phyloP scores from a whole-genome alignment of 2,888 invertebrate genomes.

The Sinopyrophorus schimmeli region DNA sequence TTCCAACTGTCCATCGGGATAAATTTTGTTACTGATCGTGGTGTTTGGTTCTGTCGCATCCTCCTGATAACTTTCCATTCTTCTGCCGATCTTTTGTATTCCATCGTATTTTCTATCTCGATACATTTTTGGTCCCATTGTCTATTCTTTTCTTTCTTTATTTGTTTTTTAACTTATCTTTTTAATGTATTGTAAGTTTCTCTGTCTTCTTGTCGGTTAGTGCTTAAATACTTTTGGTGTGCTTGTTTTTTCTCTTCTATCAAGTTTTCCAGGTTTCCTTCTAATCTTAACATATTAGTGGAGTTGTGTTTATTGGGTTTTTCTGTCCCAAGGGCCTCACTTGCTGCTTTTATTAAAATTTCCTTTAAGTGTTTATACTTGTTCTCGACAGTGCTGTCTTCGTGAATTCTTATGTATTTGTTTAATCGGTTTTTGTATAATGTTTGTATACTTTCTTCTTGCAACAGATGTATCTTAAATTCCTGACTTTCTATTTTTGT shows the following conservation, averaged over 20 bases:
- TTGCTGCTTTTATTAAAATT: not conserved
- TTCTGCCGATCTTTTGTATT: not conserved
- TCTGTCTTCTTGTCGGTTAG: too few relatives aligned
- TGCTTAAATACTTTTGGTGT: too few relatives aligned
- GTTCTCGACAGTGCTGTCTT: not conserved
- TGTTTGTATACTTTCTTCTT: too few relatives aligned
- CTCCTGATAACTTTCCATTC: not conserved
- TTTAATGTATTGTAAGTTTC: too few relatives aligned
- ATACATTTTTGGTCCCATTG: not conserved
- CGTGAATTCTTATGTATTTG: not conserved
- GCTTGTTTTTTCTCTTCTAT: not conserved
- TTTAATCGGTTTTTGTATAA: not conserved
- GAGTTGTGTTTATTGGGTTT: not conserved
- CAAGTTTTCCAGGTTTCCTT: slow-evolving; percentile 1
- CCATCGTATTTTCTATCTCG: not conserved
- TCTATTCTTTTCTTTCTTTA: not conserved
- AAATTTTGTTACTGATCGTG: slow-evolving; percentile 2
- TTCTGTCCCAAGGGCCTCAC: slow-evolving; percentile 3
- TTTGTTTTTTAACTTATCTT: slow-evolving; percentile 1
- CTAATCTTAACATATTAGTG: slow-evolving; percentile 5
- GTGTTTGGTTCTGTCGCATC: too few relatives aligned
- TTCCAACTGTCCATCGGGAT: slow-evolving; percentile 3
- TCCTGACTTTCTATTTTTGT: slow-evolving; percentile 1
- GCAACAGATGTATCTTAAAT: not conserved
- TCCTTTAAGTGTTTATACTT: too few relatives aligned